phyloP scores from a whole-genome alignment of 2,797 vertebrate genomes.

The Melanotaenia parkinsoni region DNA sequence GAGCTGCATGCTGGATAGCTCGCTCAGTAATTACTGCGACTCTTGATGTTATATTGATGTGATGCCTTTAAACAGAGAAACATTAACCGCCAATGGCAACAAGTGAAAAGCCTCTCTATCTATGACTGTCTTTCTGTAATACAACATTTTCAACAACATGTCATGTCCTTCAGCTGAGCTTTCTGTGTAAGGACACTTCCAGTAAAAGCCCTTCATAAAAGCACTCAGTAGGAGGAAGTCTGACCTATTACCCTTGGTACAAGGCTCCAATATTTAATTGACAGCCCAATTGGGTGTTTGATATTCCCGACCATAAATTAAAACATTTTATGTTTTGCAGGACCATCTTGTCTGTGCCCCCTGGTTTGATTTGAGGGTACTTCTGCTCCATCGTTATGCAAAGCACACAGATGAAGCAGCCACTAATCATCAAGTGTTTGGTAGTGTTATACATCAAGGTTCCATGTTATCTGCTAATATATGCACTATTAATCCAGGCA shows the following conservation, averaged over 20 bases:
- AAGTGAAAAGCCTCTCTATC: slow-evolving; percentile 20
- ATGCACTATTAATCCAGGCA: slow-evolving; percentile 75
- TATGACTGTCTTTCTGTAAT: slow-evolving; percentile 26
- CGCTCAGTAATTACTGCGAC: slow-evolving; percentile 9
- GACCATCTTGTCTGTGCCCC: slow-evolving; percentile 49
- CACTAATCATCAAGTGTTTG: slow-evolving; percentile 76
- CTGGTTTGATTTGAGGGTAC: slow-evolving; percentile 66
- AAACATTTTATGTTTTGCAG: slow-evolving; percentile 62
- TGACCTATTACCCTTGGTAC: slow-evolving; percentile 45
- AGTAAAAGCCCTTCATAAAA: slow-evolving; percentile 59
- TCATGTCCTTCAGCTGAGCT: slow-evolving; percentile 57
- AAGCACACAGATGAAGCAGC: slow-evolving; percentile 70
- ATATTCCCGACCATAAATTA: slow-evolving; percentile 58
- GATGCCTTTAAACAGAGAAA: neutral
- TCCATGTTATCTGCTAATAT: slow-evolving; percentile 75
- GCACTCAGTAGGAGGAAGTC: slow-evolving; percentile 56
- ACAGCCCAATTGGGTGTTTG: slow-evolving; percentile 45
- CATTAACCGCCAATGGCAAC: neutral
- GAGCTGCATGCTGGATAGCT: neutral
- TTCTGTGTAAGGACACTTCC: slow-evolving; percentile 47
- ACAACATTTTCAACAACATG: slow-evolving; percentile 32
- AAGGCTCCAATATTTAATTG: slow-evolving; percentile 49
- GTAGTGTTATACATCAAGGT: slow-evolving; percentile 71
- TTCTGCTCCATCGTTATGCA: slow-evolving; percentile 72
- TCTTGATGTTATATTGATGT: slow-evolving; percentile 8